A percentile compares a stretch with the other conserved stretches of the same genome.
These are phyloP conservation scores for Rhyacophila brunnea DNA, from an alignment of 1,140 invertebrate genomes.

Conservation along the genomic window DNA sequence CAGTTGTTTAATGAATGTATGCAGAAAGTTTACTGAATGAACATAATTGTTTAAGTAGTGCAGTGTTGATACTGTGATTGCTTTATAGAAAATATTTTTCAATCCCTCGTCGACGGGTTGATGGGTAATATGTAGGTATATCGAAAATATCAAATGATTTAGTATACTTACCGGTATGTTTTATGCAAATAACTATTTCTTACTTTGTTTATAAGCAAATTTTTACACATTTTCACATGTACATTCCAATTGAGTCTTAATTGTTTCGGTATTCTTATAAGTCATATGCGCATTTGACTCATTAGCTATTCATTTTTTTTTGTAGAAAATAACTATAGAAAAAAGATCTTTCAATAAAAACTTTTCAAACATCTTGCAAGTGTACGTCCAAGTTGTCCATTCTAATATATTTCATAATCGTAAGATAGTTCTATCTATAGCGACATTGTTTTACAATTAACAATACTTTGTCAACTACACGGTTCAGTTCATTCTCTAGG, in stretches of 20 bases:
- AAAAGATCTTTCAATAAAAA: neutral
- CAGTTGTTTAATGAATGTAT: neutral
- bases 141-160: neutral
- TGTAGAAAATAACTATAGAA: neutral
- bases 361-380: constrained; percentile 24
- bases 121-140: constrained; percentile 2
- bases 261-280: too few species aligned
- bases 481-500: neutral
- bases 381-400: constrained; percentile 28
- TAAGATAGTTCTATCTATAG: constrained; percentile 18
- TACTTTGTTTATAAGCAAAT: too few species aligned
- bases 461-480: neutral
- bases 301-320: too few species aligned
- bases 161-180: too few species aligned
- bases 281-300: too few species aligned
- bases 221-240: too few species aligned
- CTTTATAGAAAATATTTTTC: constrained; percentile 22
- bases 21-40: neutral
- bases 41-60: constrained; percentile 28
- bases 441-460: neutral
- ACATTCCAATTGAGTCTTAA: too few species aligned
- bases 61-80: constrained; percentile 31
- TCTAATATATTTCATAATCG: constrained; percentile 24
- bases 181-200: too few species aligned
- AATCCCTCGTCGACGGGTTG: constrained; percentile 1